A percentile compares a stretch with the other conserved stretches of the same genome.
Evolutionary conservation across 2,113 vertebrate species (phyloP).

Genomic region (Lethenteron camtschaticum): DNA sequence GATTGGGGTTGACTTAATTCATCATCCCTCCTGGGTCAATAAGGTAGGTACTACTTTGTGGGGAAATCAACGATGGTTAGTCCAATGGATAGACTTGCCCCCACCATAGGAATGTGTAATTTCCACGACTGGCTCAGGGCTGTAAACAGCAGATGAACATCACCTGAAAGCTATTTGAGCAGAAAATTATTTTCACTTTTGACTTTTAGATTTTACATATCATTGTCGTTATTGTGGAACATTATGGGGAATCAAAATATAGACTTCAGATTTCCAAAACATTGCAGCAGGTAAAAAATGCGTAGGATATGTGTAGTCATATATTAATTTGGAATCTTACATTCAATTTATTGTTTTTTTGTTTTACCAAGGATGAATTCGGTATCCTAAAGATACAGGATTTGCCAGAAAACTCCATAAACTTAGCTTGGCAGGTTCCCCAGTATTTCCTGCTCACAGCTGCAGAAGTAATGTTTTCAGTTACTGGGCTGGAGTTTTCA

Average conservation of each 20-base stretch:
- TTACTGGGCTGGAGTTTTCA: slow-evolving; percentile 80
- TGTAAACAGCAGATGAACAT: background rate
- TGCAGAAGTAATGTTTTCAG: slow-evolving; percentile 72
- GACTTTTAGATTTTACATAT: background rate
- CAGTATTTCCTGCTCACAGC: slow-evolving; percentile 77
- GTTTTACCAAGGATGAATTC: background rate
- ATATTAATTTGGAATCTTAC: background rate
- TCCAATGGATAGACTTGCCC: no score
- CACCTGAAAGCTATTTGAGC: background rate
- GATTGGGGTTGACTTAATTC: no score
- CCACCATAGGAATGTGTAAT: no score
- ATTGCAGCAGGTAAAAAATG: no score
- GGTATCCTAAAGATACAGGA: background rate
- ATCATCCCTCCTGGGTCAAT: no score
- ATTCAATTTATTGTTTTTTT: background rate
- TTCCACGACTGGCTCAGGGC: no score
- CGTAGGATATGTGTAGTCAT: background rate
- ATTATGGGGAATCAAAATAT: background rate
- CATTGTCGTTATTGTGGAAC: background rate
- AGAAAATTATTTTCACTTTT: background rate
- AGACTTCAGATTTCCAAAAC: no score
- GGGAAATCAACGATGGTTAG: no score
- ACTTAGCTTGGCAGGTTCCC: slow-evolving; percentile 73
- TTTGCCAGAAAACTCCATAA: slow-evolving; percentile 31
- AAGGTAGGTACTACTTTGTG: no score